Conservation (phyloP, 1,140 invertebrate species). For the Atopsyche davidsoni region DNA sequence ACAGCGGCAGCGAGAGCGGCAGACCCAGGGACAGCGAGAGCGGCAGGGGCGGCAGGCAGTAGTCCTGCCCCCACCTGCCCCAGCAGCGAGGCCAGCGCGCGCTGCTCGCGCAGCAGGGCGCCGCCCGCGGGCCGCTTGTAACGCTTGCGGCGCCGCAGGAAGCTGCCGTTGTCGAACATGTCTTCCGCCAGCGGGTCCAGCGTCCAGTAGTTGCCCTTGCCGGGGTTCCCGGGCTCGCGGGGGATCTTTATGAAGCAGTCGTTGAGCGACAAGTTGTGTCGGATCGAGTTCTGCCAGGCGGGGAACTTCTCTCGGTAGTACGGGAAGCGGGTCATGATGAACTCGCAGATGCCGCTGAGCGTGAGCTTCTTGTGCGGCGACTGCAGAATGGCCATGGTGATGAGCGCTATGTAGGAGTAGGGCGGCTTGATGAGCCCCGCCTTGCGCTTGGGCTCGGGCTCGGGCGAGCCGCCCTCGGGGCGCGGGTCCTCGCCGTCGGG, state of each 20-base stretch:
- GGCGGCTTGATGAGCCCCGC: slow-evolving; percentile 72
- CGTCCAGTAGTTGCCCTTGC: slow-evolving; percentile 99
- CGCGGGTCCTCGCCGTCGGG: background rate
- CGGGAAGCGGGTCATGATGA: slow-evolving; percentile 96
- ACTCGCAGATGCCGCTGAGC: slow-evolving; percentile 96
- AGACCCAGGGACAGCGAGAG: slow-evolving; percentile 40
- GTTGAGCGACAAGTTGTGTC: slow-evolving; percentile 96
- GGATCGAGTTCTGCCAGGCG: slow-evolving; percentile 94
- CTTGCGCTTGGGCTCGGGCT: slow-evolving; percentile 11
- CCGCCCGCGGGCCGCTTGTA: slow-evolving; percentile 75
- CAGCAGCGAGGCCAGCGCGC: slow-evolving; percentile 43
- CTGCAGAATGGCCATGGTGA: slow-evolving; percentile 96
- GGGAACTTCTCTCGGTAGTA: slow-evolving; percentile 95
- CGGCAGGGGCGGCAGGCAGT: slow-evolving; percentile 41
- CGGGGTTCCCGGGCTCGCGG: slow-evolving; percentile 94
- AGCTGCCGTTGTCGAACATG: slow-evolving; percentile 99
- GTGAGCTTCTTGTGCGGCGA: slow-evolving; percentile 96
- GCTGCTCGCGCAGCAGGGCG: slow-evolving; percentile 35
- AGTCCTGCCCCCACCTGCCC: slow-evolving; percentile 44
- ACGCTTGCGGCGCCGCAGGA: slow-evolving; percentile 87
- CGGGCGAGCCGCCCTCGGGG: too few relatives aligned
- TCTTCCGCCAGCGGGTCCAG: slow-evolving; percentile 94
- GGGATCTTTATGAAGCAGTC: slow-evolving; percentile 99
- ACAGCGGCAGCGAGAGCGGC: slow-evolving; percentile 36
- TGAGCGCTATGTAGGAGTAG: slow-evolving; percentile 96